phyloP scores from a whole-genome alignment of 2,797 vertebrate genomes.

The Xyrichtys novacula region DNA sequence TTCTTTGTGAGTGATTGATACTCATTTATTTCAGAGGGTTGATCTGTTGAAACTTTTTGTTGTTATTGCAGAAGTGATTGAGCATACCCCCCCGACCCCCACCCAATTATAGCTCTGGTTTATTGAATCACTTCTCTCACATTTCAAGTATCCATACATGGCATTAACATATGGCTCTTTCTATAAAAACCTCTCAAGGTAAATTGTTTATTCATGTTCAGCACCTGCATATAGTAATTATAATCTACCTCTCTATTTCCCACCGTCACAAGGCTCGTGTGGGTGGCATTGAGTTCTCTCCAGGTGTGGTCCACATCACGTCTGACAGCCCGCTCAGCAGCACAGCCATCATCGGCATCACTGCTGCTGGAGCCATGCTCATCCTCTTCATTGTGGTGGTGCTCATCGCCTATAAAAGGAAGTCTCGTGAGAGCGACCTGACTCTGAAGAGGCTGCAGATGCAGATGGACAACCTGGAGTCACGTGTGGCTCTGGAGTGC shows the following conservation, averaged over 20 bases:
- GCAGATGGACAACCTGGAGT: constrained; percentile 99
- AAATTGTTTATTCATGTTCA: not conserved
- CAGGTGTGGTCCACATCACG: constrained; percentile 95
- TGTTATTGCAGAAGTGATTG: constrained; percentile 12
- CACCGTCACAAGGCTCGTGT: constrained; percentile 89
- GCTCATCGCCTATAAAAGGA: constrained; percentile 97
- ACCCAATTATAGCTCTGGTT: constrained; percentile 5
- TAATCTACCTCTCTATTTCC: constrained; percentile 18
- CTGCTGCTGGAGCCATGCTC: constrained; percentile 93
- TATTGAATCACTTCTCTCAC: constrained; percentile 2
- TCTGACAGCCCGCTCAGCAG: constrained; percentile 97
- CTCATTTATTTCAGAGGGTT: constrained; percentile 6
- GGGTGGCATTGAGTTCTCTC: constrained; percentile 96
- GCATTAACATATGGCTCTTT: not conserved
- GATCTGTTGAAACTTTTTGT: constrained; percentile 5
- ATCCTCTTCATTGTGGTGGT: constrained; percentile 97
- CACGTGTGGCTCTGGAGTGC: constrained; percentile 97
- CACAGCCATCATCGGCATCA: constrained; percentile 95
- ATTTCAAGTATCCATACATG: constrained; percentile 2
- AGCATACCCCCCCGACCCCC: too few species aligned
- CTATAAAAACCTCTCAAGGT: not conserved
- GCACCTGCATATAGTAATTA: constrained; percentile 7
- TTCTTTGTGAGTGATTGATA: not conserved
- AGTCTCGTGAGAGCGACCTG: constrained; percentile 96
- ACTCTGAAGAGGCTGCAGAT: constrained; percentile 97